Base-by-base conservation (phyloP, 2,888 invertebrate genomes). In the Pyrgus malvae region DNA sequence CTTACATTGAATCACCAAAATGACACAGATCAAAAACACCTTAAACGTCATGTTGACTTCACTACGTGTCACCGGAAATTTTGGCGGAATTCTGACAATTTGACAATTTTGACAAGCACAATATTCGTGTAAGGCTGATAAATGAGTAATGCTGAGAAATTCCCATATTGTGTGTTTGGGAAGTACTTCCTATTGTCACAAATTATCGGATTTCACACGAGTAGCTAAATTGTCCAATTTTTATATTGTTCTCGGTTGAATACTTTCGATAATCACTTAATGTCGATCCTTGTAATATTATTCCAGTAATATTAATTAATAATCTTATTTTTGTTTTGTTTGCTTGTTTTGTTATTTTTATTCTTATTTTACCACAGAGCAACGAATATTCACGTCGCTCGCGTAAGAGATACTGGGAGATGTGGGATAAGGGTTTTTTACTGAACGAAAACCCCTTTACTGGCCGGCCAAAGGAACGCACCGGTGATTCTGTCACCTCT, bases 1-100 rank as follows among this genome's bases (percentile, higher is more conserved):
- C 73, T 73, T 57, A 73, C 73, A 67, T 31, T 59, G 35, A 8
- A 66, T 57, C 31, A 64, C 40, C 17, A 70, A 57, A 16, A 58
- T 23, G 11, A 27, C 57, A 58, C 63, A 65, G 46, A 61, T 55
- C 27, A 57, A 35, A 44, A 58, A 57, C 38, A 61, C 45, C 19
- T 58, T 63, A 1, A 42, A 17, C 12, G 14, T 35, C 50, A 50
- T 50, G 11, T 42, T 38, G 16, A 2, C 31, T 23, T 33, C 49
- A 23, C 12, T n/a, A 14, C 11, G 31, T 5, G 9, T n/a, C n/a
- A n/a, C n/a, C n/a, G 17, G n/a, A n/a, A 37, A 4, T 17, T 16
- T 3, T 9, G n/a, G n/a, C n/a, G 1, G 3, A 12, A 21, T n/a
- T 21, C n/a, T 12, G 17, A 11, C n/a, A 38, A 11, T 38, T 38